Percentiles rank a stretch among this genome's conserved stretches.
These are phyloP conservation scores for Lemur catta DNA, from an alignment of 2,797 vertebrate genomes.

Conservation along the genomic window DNA sequence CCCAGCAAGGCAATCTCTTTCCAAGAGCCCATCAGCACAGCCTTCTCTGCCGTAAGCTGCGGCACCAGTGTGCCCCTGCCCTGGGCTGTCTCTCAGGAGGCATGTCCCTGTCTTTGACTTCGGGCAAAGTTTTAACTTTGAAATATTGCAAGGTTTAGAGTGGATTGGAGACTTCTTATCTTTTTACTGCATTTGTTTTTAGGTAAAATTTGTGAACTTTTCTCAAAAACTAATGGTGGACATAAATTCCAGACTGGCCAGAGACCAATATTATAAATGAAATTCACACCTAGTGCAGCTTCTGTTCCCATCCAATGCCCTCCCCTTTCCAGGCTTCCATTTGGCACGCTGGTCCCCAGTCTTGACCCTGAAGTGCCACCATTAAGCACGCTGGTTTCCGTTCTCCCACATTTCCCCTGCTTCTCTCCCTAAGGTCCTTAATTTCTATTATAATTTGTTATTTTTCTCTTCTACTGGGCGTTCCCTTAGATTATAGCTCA, in stretches of 20 bases:
- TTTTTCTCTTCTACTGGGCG: not conserved
- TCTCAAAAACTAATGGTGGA: not conserved
- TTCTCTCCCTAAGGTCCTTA: not conserved
- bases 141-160: conserved; percentile 9
- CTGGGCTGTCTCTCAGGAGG: not conserved
- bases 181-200: not conserved
- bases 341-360: not conserved
- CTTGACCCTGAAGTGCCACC: not conserved
- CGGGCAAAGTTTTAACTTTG: conserved; percentile 2
- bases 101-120: not conserved
- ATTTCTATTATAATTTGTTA: not conserved
- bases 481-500: not conserved
- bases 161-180: not conserved
- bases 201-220: not conserved
- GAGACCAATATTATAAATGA: not conserved
- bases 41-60: conserved; percentile 47
- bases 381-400: not conserved
- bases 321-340: not conserved
- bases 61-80: not conserved
- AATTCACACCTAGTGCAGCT: not conserved
- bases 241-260: not conserved
- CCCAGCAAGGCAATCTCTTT: conserved; percentile 46
- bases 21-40: conserved; percentile 54
- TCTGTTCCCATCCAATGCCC: not conserved
- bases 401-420: not conserved